Percentiles rank a stretch among this genome's conserved stretches.
phyloP scores from a whole-genome alignment of 2,888 invertebrate genomes.

The Phymatocera aterrima region DNA sequence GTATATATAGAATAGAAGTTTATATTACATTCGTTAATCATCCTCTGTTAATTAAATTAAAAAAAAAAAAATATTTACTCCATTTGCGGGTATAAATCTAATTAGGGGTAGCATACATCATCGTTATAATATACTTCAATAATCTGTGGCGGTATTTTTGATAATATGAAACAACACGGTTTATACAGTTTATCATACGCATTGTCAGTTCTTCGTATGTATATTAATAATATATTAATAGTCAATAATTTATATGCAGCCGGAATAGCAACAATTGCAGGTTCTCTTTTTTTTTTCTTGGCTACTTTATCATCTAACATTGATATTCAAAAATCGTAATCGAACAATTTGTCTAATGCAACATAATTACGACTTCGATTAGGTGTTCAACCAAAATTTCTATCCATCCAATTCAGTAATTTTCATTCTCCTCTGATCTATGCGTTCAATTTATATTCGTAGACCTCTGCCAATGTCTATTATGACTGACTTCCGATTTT shows the following conservation, averaged over 20 bases:
- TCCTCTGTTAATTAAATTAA: conserved; percentile 2
- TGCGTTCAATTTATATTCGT: not conserved
- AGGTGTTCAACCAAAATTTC: not conserved
- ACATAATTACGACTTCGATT: not conserved
- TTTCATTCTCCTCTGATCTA: not conserved
- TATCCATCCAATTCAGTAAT: not conserved
- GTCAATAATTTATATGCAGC: not conserved
- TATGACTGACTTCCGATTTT: too few relatives aligned
- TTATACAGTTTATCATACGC: not conserved
- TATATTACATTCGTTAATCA: not conserved
- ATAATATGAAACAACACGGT: conserved; percentile 36
- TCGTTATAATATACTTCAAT: not conserved
- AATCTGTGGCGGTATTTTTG: not conserved
- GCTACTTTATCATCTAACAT: not conserved
- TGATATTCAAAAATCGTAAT: not conserved
- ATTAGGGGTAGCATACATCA: too few relatives aligned
- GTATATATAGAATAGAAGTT: not conserved
- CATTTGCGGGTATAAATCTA: not conserved
- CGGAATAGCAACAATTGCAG: conserved; percentile 27
- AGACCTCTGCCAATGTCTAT: too few relatives aligned
- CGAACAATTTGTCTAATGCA: not conserved
- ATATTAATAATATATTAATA: not conserved
- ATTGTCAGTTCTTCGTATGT: not conserved
- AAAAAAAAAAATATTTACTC: conserved; percentile 35
- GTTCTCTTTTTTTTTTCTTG: not conserved